A percentile compares a stretch with the other conserved stretches of the same genome.
Evolutionary conservation across 2,113 vertebrate genomes (phyloP).

Genomic region (Paradisaea rubra): DNA sequence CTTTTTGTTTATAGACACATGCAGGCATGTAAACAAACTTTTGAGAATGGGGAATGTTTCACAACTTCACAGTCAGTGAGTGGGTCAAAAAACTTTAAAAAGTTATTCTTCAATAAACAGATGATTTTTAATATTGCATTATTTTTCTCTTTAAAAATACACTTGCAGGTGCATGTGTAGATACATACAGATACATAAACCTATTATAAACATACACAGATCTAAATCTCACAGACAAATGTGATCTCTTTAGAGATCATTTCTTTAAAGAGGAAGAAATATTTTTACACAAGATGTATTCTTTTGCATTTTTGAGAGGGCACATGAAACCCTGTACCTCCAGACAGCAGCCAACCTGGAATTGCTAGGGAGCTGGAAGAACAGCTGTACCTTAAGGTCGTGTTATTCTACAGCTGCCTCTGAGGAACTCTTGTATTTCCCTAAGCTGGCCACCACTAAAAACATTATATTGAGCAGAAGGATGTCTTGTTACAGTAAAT

Average conservation of each 20-base stretch:
- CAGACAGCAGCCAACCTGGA: neutral
- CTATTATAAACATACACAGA: neutral
- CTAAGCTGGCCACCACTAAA: neutral
- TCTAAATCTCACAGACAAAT: neutral
- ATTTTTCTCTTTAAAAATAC: neutral
- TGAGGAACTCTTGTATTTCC: neutral
- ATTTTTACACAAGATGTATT: neutral
- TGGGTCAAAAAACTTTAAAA: neutral
- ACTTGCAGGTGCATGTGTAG: neutral
- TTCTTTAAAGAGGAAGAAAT: neutral
- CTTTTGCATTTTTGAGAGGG: neutral
- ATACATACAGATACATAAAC: neutral
- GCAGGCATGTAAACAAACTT: neutral
- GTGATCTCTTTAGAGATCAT: neutral
- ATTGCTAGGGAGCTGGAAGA: neutral
- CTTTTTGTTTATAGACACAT: neutral
- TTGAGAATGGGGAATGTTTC: neutral
- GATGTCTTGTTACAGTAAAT: neutral
- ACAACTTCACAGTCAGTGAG: neutral
- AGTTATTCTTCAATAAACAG: neutral
- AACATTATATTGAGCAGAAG: neutral
- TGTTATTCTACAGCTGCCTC: neutral
- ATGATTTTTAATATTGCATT: neutral
- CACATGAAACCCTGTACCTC: neutral
- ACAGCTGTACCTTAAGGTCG: neutral